phyloP scores from a whole-genome alignment of 1,140 invertebrate species.

The Bombyx mandarina region DNA sequence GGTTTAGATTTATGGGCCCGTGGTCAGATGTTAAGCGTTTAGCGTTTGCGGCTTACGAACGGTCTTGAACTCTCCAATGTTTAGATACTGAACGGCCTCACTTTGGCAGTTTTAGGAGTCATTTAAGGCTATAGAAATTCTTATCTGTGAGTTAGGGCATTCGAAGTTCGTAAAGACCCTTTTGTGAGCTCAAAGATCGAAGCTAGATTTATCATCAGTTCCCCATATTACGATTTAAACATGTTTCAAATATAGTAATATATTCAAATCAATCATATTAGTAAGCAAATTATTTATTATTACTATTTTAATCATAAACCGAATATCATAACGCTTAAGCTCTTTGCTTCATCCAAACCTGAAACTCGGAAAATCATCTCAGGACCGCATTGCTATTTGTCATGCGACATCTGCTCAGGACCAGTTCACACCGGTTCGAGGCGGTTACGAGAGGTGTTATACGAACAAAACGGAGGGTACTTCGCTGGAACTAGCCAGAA shows the following conservation, averaged over 20 bases:
- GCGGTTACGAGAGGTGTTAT: slow-evolving; percentile 18
- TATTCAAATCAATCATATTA: not conserved
- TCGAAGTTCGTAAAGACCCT: too few species aligned
- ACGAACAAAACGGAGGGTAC: slow-evolving; percentile 17
- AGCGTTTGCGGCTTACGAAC: slow-evolving; percentile 2
- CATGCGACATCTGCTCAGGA: slow-evolving; percentile 37
- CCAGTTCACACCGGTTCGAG: slow-evolving; percentile 12
- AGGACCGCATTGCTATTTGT: slow-evolving; percentile 44
- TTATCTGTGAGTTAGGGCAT: too few species aligned
- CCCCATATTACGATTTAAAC: too few species aligned
- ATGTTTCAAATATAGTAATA: too few species aligned
- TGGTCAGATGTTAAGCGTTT: slow-evolving; percentile 7
- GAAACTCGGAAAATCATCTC: slow-evolving; percentile 33
- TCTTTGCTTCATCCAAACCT: too few species aligned
- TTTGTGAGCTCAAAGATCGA: too few species aligned
- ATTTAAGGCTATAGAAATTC: too few species aligned
- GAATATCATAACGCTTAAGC: too few species aligned
- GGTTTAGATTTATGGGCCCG: slow-evolving; percentile 10
- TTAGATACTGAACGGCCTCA: not conserved
- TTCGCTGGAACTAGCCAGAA: slow-evolving; percentile 26
- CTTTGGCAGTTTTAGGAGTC: not conserved
- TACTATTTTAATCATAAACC: not conserved
- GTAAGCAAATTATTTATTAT: not conserved
- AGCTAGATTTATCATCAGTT: too few species aligned
- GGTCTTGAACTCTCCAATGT: not conserved